A percentile compares a stretch with the other conserved stretches of the same genome.
Conservation (phyloP, 1,140 invertebrate genomes). For the Oscheius sp. region DNA sequence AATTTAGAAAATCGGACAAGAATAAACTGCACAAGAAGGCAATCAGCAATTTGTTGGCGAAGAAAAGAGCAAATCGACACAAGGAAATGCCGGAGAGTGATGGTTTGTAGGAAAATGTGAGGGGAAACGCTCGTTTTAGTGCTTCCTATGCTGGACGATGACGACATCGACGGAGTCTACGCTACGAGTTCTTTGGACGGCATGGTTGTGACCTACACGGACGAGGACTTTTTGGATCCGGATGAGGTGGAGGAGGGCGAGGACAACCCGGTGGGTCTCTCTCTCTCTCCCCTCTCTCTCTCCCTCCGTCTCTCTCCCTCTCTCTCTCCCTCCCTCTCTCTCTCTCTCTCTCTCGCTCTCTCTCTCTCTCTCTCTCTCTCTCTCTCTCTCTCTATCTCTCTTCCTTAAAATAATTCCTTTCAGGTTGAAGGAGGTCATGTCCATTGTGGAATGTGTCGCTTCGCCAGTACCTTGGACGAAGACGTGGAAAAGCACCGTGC, state of each 20-base stretch:
- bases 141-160: slow-evolving; percentile 32
- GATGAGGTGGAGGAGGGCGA: slow-evolving; percentile 13
- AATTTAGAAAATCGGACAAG: too few species aligned
- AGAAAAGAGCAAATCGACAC: slow-evolving; percentile 47
- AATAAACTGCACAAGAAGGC: too few species aligned
- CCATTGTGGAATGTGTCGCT: slow-evolving; percentile 14
- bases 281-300: background rate
- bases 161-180: slow-evolving; percentile 30
- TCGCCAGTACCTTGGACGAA: slow-evolving; percentile 5
- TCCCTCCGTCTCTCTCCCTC: background rate
- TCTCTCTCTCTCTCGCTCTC: background rate
- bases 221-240: slow-evolving; percentile 45
- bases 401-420: background rate
- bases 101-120: slow-evolving; percentile 10
- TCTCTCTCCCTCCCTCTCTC: background rate
- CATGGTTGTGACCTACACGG: slow-evolving; percentile 15
- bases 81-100: slow-evolving; percentile 39
- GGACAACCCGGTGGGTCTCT: slow-evolving; percentile 1
- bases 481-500: slow-evolving; percentile 33
- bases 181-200: slow-evolving; percentile 19
- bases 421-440: slow-evolving; percentile 2
- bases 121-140: slow-evolving; percentile 21
- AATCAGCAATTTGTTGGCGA: too few species aligned
- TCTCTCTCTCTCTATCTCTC: background rate
- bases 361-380: background rate